Conservation (phyloP, 2,113 vertebrate species). For the Lamprotornis superbus region DNA sequence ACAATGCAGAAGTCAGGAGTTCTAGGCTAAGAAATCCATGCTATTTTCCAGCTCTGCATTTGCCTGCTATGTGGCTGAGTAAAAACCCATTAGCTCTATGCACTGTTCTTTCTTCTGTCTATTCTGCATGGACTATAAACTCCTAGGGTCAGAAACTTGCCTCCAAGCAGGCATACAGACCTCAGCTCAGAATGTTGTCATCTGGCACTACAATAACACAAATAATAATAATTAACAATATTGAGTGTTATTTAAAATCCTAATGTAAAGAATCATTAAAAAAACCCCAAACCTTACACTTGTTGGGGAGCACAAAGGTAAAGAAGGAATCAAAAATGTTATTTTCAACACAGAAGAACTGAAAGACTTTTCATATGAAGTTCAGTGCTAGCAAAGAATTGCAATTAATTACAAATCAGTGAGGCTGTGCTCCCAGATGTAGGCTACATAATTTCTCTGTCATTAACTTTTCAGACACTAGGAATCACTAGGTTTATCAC, state of each 20-base stretch:
- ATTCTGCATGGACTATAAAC: neutral
- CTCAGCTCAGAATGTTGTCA: neutral
- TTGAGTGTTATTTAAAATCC: neutral
- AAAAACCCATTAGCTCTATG: neutral
- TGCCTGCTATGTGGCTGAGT: neutral
- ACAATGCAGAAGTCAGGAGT: neutral
- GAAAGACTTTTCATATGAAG: neutral
- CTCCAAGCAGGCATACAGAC: neutral
- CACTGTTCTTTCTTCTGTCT: neutral
- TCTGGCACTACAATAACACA: neutral
- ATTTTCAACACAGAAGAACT: neutral
- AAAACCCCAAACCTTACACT: neutral
- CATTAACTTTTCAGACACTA: neutral
- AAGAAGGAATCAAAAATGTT: neutral
- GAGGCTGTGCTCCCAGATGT: neutral
- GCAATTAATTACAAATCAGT: neutral
- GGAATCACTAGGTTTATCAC: neutral
- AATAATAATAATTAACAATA: neutral
- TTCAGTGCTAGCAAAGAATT: neutral
- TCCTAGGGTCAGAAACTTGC: neutral
- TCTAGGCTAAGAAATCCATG: neutral
- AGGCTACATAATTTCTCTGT: neutral
- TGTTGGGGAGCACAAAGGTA: neutral
- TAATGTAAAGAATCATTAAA: neutral
- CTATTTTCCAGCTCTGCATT: neutral